phyloP scores from a whole-genome alignment of 2,797 vertebrate genomes.

The Myripristis murdjan region DNA sequence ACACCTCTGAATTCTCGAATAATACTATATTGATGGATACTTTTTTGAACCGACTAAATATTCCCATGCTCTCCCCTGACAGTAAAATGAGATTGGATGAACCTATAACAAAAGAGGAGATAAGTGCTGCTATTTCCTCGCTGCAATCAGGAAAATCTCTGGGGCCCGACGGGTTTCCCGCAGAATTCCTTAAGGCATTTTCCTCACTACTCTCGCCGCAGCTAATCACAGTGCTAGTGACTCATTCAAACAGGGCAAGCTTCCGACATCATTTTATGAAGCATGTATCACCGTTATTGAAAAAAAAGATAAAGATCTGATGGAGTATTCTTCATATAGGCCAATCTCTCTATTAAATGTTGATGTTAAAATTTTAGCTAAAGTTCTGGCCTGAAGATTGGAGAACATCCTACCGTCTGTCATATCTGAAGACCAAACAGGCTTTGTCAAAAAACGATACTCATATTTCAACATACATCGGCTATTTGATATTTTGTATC shows the following conservation, averaged over 20 bases:
- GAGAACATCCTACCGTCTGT: background rate
- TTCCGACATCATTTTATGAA: background rate
- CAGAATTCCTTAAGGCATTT: background rate
- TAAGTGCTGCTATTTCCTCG: background rate
- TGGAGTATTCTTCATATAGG: background rate
- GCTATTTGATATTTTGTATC: conserved; percentile 3
- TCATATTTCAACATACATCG: background rate
- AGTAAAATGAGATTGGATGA: background rate
- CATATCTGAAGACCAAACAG: conserved; percentile 8
- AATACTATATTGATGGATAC: background rate
- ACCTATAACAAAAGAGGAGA: background rate
- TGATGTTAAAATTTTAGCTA: too few relatives aligned
- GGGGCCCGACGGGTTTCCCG: background rate
- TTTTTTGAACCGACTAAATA: background rate
- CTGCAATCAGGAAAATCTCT: conserved; percentile 2
- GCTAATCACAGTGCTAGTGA: background rate
- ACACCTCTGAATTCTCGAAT: background rate
- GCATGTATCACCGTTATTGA: conserved; percentile 7
- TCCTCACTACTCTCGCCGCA: background rate
- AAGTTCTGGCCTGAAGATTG: background rate
- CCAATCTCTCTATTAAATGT: background rate
- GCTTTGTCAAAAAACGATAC: conserved; percentile 1
- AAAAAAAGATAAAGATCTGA: background rate
- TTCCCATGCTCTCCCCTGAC: background rate
- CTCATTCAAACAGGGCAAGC: conserved; percentile 5